Base-by-base conservation (phyloP, 1,140 invertebrate species). In the Cherax destructor region DNA sequence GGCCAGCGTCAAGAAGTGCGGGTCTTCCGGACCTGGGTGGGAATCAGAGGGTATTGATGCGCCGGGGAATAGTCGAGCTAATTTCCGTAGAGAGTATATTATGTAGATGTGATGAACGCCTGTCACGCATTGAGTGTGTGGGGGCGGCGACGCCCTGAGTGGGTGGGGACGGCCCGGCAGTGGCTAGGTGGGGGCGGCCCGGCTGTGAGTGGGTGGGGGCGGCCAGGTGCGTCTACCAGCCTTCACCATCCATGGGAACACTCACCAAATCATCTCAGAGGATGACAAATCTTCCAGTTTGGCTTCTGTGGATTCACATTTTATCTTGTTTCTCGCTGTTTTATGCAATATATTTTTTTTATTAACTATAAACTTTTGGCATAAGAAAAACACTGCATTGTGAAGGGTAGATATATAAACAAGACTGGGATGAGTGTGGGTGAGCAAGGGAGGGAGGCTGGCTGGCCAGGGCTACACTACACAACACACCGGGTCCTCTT, bases 31-130 rank as follows among this genome's bases (percentile, higher is more conserved):
- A 56, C 52, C 1, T 9, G 52, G 52, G 7, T 56, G 52, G 13
- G 61, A 65, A 74, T 74, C 21, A 9, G 69, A 21, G n/a, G n/a
- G n/a, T 30, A 74, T 74, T 30, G 69, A 74, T 9, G 7, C n/a
- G 2, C 30, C 69, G n/a, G 7, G 24, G 69, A 74, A 74, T 74
- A 84, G 72, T 50, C n/a, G 30, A 10, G 50, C 50, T 77, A 86
- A 86, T 59, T 76, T 52, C 72, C 84, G 84, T 86, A 61, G 52
- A 86, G 69, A 59, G 69, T 77, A 77, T 78, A 86, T 86, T 86
- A 86, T 86, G 84, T 86, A 86, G 56, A 86, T 86, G 77, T 86
- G 84, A 86, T 86, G 84, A 86, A 86, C 83, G 84, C 50, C 76
- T 86, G 84, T 86, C 74, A 77, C 24, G 49, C 52, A 77, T 86